Evolutionary conservation across 1,140 invertebrate species (phyloP).

Genomic region (Temnothorax curvispinosus): DNA sequence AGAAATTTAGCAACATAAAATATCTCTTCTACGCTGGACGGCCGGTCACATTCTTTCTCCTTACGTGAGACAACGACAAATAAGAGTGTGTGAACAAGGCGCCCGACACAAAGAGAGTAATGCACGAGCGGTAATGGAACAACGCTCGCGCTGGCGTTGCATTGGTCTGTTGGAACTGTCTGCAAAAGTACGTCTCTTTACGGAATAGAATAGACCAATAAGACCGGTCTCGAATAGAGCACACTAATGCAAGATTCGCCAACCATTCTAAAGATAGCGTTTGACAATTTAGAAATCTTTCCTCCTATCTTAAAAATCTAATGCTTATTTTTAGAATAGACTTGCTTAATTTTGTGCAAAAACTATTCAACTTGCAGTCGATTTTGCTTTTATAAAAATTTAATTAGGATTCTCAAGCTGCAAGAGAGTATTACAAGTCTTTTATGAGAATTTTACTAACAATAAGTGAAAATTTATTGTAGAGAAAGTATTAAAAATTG

Average conservation of each 20-base stretch:
- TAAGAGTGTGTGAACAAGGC: conserved; percentile 25
- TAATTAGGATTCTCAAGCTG: background rate
- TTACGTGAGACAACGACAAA: conserved; percentile 12
- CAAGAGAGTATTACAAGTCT: background rate
- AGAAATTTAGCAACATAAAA: background rate
- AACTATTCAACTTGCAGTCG: background rate
- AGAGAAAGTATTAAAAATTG: background rate
- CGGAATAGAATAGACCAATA: conserved; percentile 16
- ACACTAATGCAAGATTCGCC: background rate
- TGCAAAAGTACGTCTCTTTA: conserved; percentile 17
- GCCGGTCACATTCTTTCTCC: conserved; percentile 5
- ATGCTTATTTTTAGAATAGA: background rate
- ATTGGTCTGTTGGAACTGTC: conserved; percentile 22
- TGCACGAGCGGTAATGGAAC: conserved; percentile 42
- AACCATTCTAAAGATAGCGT: background rate
- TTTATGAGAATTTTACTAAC: background rate
- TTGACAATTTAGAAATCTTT: background rate
- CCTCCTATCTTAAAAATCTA: background rate
- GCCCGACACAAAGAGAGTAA: conserved; percentile 31
- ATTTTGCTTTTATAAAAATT: background rate
- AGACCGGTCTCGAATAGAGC: background rate
- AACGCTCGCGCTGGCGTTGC: background rate
- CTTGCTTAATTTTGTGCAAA: background rate
- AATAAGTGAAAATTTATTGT: background rate
- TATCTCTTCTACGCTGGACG: background rate